Percentiles rank a stretch among this genome's conserved stretches.
phyloP scores from a whole-genome alignment of 2,113 vertebrate species.

The Ifrita kowaldi region DNA sequence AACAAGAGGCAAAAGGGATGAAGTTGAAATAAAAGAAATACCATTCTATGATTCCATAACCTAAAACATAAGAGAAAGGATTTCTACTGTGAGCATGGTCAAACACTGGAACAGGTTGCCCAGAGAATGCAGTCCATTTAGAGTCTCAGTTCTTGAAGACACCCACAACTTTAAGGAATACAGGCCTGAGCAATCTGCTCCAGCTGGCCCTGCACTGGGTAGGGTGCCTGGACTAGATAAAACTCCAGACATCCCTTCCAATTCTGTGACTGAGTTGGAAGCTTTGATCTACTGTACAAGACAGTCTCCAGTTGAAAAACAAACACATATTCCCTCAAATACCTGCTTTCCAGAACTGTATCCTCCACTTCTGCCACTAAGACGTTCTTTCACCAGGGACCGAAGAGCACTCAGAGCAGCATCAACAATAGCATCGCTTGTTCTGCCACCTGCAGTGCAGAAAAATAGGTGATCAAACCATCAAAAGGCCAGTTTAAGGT shows the following conservation, averaged over 20 bases:
- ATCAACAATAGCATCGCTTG: constrained; percentile 88
- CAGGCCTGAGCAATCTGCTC: neutral
- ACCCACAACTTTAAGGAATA: neutral
- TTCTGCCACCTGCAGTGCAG: constrained; percentile 82
- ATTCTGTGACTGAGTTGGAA: neutral
- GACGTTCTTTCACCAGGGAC: constrained; percentile 85
- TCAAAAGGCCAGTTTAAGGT: neutral
- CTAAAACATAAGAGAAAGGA: neutral
- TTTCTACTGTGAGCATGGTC: neutral
- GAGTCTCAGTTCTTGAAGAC: neutral
- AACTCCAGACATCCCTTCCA: neutral
- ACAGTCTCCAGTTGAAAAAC: neutral
- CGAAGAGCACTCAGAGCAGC: constrained; percentile 82
- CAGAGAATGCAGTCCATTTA: neutral
- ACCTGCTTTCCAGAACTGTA: constrained; percentile 86
- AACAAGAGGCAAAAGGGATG: neutral
- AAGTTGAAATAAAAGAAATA: neutral
- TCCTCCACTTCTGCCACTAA: constrained; percentile 80
- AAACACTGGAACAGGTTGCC: neutral
- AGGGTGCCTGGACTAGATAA: neutral
- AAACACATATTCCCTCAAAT: neutral
- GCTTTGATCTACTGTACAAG: neutral
- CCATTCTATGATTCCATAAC: neutral
- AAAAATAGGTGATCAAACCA: neutral
- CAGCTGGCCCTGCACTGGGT: neutral